Evolutionary conservation across 2,113 vertebrate genomes (phyloP).

Genomic region (Hypanus sabinus): DNA sequence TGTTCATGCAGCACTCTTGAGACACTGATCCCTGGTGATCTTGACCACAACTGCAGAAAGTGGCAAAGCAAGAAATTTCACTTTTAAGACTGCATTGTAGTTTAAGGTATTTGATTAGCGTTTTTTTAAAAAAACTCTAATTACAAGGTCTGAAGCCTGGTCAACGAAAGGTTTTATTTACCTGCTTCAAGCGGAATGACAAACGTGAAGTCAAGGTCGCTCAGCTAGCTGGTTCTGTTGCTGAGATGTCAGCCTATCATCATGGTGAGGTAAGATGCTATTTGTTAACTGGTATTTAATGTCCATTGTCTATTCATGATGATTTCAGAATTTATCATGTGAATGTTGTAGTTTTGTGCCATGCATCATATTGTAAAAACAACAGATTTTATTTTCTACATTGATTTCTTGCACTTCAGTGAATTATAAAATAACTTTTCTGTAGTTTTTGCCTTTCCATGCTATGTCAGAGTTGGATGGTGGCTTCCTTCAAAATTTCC

Average conservation of each 20-base stretch:
- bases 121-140: conserved; percentile 17
- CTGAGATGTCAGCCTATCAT: conserved; percentile 97
- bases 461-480: neutral
- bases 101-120: neutral
- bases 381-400: too few species aligned
- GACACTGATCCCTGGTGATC: neutral
- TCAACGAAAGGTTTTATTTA: conserved; percentile 91
- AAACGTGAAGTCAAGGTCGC: conserved; percentile 96
- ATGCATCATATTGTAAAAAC: neutral
- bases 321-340: neutral
- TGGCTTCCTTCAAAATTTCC: neutral
- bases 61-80: neutral
- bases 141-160: conserved; percentile 85
- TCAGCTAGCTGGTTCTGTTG: conserved; percentile 91
- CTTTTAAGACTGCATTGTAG: neutral
- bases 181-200: conserved; percentile 90
- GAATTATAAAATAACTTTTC: too few species aligned
- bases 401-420: too few species aligned
- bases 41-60: neutral
- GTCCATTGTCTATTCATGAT: neutral
- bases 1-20: too few species aligned
- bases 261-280: conserved; percentile 80
- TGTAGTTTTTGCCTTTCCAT: too few species aligned
- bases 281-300: neutral
- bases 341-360: neutral